Conservation (phyloP, 35 echinoderm and acorn worm genomes). For the Heliocidaris erythrogramma region DNA sequence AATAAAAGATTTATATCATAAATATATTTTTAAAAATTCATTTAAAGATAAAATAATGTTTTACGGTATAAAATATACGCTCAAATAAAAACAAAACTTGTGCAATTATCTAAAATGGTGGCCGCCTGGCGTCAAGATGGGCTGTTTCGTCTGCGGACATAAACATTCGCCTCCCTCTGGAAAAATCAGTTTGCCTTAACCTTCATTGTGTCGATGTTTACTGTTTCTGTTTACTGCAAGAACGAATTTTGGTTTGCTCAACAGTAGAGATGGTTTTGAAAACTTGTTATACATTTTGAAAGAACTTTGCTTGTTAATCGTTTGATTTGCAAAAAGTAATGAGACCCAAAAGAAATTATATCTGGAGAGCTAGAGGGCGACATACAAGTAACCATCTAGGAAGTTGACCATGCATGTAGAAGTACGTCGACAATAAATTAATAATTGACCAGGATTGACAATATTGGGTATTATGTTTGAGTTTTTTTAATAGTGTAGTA, state of each 20-base stretch:
- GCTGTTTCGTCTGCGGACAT: slow-evolving; percentile 31
- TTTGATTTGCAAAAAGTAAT: background rate
- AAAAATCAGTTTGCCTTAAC: background rate
- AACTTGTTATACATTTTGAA: background rate
- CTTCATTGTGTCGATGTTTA: background rate
- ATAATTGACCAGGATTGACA: no score
- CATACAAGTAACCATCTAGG: no score
- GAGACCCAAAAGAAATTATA: no score
- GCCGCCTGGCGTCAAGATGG: background rate
- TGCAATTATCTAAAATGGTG: slow-evolving; percentile 7
- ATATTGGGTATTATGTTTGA: no score
- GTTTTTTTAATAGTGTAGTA: no score
- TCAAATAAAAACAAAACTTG: background rate
- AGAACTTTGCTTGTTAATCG: background rate
- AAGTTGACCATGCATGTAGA: no score
- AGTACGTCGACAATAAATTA: no score
- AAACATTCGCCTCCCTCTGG: slow-evolving; percentile 42
- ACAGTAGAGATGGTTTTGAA: background rate
- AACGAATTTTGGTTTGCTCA: background rate
- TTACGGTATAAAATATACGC: background rate
- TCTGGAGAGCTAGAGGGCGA: no score
- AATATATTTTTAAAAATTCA: background rate
- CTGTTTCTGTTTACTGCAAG: background rate
- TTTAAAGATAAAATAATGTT: background rate
- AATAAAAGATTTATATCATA: background rate